These are phyloP conservation scores for Myripristis jacobus DNA, from an alignment of 2,797 vertebrate genomes.

Conservation along the genomic window DNA sequence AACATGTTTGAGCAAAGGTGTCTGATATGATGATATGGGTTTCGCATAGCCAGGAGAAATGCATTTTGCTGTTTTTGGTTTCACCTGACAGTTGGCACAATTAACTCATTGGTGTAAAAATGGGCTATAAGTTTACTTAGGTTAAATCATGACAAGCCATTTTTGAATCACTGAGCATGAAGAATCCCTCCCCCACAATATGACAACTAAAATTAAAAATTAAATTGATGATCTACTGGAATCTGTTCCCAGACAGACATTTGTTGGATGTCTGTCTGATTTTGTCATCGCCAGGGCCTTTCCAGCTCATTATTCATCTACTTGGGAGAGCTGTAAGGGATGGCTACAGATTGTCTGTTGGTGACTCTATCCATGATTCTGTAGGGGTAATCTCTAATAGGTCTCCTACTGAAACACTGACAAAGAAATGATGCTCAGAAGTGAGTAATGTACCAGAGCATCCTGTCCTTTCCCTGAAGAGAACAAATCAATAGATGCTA, in stretches of 20 bases:
- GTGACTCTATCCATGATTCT: not conserved
- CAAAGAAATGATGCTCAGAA: not conserved
- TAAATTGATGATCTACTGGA: too few relatives aligned
- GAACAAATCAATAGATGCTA: not conserved
- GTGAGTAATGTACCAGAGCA: not conserved
- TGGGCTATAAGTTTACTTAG: not conserved
- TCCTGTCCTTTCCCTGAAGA: not conserved
- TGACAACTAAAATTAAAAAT: too few relatives aligned
- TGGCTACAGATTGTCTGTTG: not conserved
- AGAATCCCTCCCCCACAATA: too few relatives aligned
- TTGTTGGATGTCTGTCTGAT: too few relatives aligned
- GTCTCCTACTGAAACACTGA: not conserved
- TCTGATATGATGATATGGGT: not conserved
- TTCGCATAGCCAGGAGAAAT: not conserved
- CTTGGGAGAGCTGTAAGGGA: not conserved
- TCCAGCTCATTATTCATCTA: not conserved
- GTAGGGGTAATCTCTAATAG: not conserved
- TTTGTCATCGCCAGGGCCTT: not conserved
- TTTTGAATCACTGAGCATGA: too few relatives aligned
- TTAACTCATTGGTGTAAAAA: not conserved
- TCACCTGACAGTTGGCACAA: not conserved
- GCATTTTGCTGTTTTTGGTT: not conserved
- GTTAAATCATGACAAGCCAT: not conserved
- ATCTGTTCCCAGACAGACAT: not conserved
- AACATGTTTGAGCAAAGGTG: not conserved